phyloP scores from a whole-genome alignment of 2,888 invertebrate genomes.

The Cancer borealis region DNA sequence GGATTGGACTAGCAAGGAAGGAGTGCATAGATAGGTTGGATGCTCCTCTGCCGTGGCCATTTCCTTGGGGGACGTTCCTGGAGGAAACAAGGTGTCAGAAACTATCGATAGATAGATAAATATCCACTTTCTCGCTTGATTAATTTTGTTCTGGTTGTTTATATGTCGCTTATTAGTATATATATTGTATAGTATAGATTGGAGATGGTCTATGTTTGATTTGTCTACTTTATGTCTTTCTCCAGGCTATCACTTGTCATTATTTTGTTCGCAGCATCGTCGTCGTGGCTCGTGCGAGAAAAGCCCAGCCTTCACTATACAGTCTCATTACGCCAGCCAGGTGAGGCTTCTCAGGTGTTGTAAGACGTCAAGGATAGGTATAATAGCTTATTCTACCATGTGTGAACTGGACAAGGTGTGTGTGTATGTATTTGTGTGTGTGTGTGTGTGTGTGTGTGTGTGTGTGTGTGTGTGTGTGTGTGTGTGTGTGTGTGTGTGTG shows the following conservation, averaged over 20 bases:
- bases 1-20: too few species aligned
- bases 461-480: constrained; percentile 26
- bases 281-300: constrained; percentile 51
- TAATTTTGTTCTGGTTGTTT: too few species aligned
- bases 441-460: neutral
- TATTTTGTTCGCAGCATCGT: neutral
- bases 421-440: constrained; percentile 14
- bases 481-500: constrained; percentile 25
- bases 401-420: neutral
- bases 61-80: too few species aligned
- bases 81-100: too few species aligned
- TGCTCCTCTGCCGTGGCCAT: too few species aligned
- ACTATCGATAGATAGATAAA: too few species aligned
- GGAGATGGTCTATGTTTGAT: neutral
- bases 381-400: neutral
- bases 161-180: too few species aligned
- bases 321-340: constrained; percentile 53
- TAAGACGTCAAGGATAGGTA: neutral
- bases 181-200: neutral
- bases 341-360: neutral
- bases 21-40: too few species aligned
- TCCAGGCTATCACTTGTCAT: too few species aligned
- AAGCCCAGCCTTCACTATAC: constrained; percentile 57
- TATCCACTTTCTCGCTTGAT: too few species aligned
- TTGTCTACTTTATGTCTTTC: neutral